Base-by-base conservation (phyloP, 1,140 invertebrate genomes). In the Drosophila yakuba region DNA sequence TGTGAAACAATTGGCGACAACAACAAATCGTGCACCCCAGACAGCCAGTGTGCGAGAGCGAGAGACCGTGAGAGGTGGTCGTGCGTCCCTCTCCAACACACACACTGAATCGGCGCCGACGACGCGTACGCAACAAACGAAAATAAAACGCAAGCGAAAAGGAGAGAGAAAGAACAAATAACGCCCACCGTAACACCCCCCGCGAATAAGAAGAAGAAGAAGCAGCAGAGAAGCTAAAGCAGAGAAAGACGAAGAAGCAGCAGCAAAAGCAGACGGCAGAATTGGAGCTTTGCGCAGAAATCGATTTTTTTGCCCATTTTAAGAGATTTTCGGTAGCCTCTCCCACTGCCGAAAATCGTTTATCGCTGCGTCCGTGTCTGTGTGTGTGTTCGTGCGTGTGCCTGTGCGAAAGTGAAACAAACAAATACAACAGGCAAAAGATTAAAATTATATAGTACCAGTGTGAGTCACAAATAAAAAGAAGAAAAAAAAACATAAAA, bases 201-300 rank as follows among this genome's bases (percentile, higher is more conserved):
- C 64, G 51, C 59, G 60, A 56, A 48, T 32, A 75, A 76, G 61
- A 51, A 25, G 80, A 51, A 25, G 80, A 56, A 74, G 61, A 51
- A 25, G 80, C 51, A 74, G 79, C 67, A 77, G 11, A 25, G 45
- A 14, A 47, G 43, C 17, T 11, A 10, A 45, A 48, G 79, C 47
- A 74, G 47, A 61, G 8, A 15, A 32, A n/a, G 25, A 51, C 48
- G 62, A 56, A 79, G 41, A 57, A 60, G 77, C 51, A 66, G 51
- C 58, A 59, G 57, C 52, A 74, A 47, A 57, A 68, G 74, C 61
- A 84, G 62, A 68, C 64, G 64, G 64, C 64, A 80, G 67, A 85
- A 78, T 76, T 85, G 86, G 82, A 86, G 77, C 88, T 90, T 86
- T 88, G 83, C 80, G 83, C 88, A 91, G 88, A 90, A 91, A 88